Base-by-base conservation (phyloP, 2,888 invertebrate genomes). In the Chorisops tibialis region DNA sequence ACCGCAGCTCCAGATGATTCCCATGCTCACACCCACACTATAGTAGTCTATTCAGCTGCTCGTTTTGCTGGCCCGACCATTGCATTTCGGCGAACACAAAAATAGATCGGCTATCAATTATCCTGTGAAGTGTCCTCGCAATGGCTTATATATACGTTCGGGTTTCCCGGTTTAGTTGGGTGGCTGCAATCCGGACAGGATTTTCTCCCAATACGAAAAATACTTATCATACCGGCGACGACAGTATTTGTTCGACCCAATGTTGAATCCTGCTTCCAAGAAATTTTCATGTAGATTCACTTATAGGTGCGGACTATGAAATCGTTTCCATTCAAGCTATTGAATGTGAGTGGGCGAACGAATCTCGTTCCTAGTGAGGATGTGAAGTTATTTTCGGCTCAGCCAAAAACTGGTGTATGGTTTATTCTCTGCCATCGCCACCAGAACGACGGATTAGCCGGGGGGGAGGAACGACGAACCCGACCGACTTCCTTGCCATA, bases 211-310 rank as follows among this genome's bases (percentile, higher is more conserved):
- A n/a, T 24, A 50, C 30, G 30, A 30, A 50, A 50, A 50, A 24
- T 50, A 50, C 49, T 50, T 35, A 30, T 50, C 49, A 50, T 50
- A 50, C 30, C 18, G 49, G 49, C 49, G 49, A 50, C 49, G 35
- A 50, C 49, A 50, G 49, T 50, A 35, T 16, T n/a, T 35, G 49
- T 16, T 16, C 11, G 19, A 30, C 14, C 35, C 14, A 30, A n/a
- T 9, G 14, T 22, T n/a, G 2, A 7, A 14, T 11, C 48, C 12
- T n/a, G 9, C 16, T 11, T 22, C 21, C n/a, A n/a, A n/a, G n/a
- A 39, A 3, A 39, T 4, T 43, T 19, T 19, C 43, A 16, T n/a
- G 16, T 18, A 19, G 19, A 47, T 47, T 47, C 19, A 21, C 22
- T 47, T 35, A 45, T 45, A 45, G 24, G 49, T 50, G 14, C 35